phyloP scores from a whole-genome alignment of 1,140 invertebrate genomes.

The Diploscapter pachys region DNA sequence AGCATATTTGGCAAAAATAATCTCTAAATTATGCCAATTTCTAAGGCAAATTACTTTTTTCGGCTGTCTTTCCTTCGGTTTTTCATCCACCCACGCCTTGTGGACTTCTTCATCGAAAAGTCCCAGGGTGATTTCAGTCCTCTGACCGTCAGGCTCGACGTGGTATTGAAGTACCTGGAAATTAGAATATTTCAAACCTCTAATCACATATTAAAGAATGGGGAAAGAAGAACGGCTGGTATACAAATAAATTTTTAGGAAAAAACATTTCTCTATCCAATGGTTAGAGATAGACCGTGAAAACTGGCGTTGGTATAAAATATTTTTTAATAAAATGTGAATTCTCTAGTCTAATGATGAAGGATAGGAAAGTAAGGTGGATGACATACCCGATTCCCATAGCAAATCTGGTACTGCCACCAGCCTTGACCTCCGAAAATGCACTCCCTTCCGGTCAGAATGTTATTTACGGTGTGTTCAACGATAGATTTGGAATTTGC shows the following conservation, averaged over 20 bases:
- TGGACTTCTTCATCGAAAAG: conserved; percentile 32
- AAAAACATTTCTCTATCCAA: too few species aligned
- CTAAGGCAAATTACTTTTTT: not conserved
- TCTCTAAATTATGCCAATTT: not conserved
- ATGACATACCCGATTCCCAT: conserved; percentile 30
- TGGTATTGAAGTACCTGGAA: conserved; percentile 30
- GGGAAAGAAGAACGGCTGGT: too few species aligned
- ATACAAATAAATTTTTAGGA: too few species aligned
- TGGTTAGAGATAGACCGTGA: too few species aligned
- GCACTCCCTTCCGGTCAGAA: conserved; percentile 26
- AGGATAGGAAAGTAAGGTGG: not conserved
- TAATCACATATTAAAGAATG: too few species aligned
- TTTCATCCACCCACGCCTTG: conserved; percentile 27
- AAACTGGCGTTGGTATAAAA: too few species aligned
- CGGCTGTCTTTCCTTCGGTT: not conserved
- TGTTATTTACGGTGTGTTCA: conserved; percentile 20
- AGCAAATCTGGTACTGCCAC: conserved; percentile 40
- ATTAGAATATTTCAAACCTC: too few species aligned
- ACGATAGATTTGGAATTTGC: conserved; percentile 12
- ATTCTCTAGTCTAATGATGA: conserved; percentile 11
- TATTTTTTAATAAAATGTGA: not conserved
- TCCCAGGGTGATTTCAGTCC: conserved; percentile 33
- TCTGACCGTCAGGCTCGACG: conserved; percentile 23
- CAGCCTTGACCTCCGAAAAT: conserved; percentile 32
- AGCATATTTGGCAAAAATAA: conserved; percentile 19